Conservation (phyloP, 2,797 vertebrate species). For the Danio tinwini region DNA sequence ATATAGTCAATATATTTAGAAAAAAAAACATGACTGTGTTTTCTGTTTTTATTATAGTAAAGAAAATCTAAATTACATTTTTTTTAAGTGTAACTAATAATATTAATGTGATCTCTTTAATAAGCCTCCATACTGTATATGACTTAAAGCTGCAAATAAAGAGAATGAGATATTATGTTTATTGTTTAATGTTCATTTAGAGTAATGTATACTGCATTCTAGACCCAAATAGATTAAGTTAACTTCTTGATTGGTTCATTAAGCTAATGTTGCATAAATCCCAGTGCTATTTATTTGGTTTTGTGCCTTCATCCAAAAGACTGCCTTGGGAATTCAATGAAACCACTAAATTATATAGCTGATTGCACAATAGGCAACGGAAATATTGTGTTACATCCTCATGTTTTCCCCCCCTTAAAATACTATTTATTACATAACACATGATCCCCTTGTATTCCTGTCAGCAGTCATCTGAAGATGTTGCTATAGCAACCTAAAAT, state of each 20-base stretch:
- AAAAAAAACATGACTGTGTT: too few species aligned
- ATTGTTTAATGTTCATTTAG: too few species aligned
- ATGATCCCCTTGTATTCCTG: slow-evolving; percentile 7
- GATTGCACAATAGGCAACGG: neutral
- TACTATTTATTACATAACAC: slow-evolving; percentile 8
- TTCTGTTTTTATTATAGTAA: too few species aligned
- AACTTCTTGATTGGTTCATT: neutral
- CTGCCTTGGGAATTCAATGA: neutral
- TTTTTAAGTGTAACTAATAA: too few species aligned
- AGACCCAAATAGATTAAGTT: neutral
- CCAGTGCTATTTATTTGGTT: neutral
- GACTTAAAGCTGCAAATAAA: too few species aligned
- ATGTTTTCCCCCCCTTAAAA: neutral
- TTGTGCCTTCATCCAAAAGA: neutral
- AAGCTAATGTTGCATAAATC: neutral
- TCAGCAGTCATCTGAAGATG: slow-evolving; percentile 63
- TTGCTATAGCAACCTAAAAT: slow-evolving; percentile 82
- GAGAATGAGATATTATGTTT: too few species aligned
- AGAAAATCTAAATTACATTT: too few species aligned
- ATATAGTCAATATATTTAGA: too few species aligned
- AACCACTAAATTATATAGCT: neutral
- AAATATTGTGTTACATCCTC: neutral
- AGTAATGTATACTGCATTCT: neutral
- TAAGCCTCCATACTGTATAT: too few species aligned
- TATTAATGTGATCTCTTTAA: too few species aligned